Evolutionary conservation across 2,113 vertebrate genomes (phyloP).

Genomic region (Corvus moneduloides): DNA sequence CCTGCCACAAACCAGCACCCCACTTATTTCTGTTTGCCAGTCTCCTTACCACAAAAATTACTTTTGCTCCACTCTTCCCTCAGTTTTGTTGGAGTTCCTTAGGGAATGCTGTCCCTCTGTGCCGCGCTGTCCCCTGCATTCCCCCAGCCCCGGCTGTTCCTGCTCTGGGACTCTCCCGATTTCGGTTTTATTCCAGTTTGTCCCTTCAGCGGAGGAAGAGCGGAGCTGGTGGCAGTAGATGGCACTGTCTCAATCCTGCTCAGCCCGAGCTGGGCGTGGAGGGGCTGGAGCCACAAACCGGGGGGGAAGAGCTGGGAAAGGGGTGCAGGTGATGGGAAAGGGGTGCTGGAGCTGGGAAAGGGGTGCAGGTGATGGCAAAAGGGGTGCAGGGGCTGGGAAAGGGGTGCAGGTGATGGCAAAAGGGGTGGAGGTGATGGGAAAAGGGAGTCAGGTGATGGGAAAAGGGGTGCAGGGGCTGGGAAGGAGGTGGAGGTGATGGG

Average conservation of each 20-base stretch:
- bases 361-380: accelerated
- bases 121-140: background rate
- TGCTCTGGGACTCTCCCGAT: background rate
- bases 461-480: background rate
- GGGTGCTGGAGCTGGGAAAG: accelerated
- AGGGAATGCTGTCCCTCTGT: background rate
- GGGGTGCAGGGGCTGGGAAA: accelerated
- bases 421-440: accelerated
- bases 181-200: accelerated
- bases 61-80: background rate
- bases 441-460: background rate
- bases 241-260: background rate
- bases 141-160: background rate
- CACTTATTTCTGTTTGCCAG: background rate
- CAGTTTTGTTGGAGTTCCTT: accelerated
- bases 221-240: background rate
- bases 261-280: background rate
- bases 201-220: background rate
- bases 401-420: background rate
- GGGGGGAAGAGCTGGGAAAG: background rate
- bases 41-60: too few relatives aligned
- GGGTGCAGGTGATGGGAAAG: background rate
- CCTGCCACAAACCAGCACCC: background rate
- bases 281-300: background rate
- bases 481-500: accelerated